Conservation (phyloP, 2,888 invertebrate genomes). For the Actias luna region DNA sequence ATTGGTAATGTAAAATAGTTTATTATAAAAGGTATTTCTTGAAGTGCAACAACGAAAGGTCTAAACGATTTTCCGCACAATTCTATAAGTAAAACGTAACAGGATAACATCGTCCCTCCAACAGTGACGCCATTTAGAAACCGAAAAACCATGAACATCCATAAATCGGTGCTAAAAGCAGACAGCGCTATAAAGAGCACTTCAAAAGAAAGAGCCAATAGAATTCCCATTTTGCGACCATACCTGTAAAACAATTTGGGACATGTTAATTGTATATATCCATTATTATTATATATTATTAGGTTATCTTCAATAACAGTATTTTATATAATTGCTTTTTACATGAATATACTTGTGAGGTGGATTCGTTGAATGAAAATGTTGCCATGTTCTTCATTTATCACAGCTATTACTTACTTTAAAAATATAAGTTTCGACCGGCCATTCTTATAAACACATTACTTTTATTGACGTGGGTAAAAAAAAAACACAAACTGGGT, state of each 20-base stretch:
- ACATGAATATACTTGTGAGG: no score
- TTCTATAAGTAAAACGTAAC: conserved; percentile 84
- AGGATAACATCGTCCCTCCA: conserved; percentile 85
- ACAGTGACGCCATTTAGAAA: conserved; percentile 82
- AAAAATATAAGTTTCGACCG: no score
- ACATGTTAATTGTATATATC: not conserved
- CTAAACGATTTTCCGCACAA: conserved; percentile 80
- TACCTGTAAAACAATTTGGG: conserved; percentile 66
- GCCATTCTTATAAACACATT: no score
- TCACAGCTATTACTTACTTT: no score
- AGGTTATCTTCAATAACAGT: no score
- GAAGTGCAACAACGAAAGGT: conserved; percentile 78
- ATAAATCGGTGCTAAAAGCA: conserved; percentile 80
- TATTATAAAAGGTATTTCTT: conserved; percentile 79
- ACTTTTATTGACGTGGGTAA: no score
- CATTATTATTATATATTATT: no score
- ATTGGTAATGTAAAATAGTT: conserved; percentile 79
- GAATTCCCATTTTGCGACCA: conserved; percentile 82
- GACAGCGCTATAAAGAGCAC: conserved; percentile 78
- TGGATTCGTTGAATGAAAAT: no score
- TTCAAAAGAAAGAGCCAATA: conserved; percentile 78
- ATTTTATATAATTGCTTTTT: no score
- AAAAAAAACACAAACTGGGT: no score
- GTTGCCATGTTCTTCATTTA: no score
- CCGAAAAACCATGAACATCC: conserved; percentile 81